These are phyloP conservation scores for Sebastes oblongus DNA, from an alignment of 2,797 vertebrate genomes.

Conservation along the genomic window DNA sequence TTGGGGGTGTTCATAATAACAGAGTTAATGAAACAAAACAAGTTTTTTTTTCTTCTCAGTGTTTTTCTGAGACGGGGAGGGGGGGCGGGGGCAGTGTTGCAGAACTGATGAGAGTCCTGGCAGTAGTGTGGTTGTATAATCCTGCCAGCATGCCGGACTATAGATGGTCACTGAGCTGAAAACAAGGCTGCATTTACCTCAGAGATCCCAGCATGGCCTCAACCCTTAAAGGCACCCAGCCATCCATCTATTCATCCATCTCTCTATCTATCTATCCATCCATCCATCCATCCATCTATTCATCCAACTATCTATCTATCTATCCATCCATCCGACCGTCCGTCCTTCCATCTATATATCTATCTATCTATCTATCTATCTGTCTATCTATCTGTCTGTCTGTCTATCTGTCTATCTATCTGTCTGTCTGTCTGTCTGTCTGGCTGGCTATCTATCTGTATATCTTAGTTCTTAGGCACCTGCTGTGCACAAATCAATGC, in stretches of 20 bases:
- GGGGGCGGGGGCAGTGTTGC: slow-evolving; percentile 11
- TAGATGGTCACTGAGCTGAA: slow-evolving; percentile 31
- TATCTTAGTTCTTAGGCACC: background rate
- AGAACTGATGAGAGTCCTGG: slow-evolving; percentile 37
- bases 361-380: too few species aligned
- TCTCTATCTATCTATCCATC: too few species aligned
- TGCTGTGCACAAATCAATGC: background rate
- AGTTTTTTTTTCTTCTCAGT: background rate
- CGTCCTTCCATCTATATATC: too few species aligned
- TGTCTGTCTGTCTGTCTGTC: rapidly evolving
- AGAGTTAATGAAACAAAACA: slow-evolving; percentile 21
- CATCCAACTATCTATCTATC: too few species aligned
- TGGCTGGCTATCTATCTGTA: too few species aligned
- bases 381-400: too few species aligned
- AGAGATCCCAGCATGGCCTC: background rate
- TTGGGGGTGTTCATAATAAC: slow-evolving; percentile 25
- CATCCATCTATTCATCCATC: too few species aligned
- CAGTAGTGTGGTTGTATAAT: slow-evolving; percentile 21
- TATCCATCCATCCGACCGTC: too few species aligned
- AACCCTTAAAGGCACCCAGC: too few species aligned
- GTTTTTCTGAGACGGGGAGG: background rate
- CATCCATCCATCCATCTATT: too few species aligned
- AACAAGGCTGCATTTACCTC: background rate
- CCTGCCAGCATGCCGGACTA: slow-evolving; percentile 12
- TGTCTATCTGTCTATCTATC: rapidly evolving